Base-by-base conservation (phyloP, 2,113 vertebrate species). In the Syrmaticus mikado region DNA sequence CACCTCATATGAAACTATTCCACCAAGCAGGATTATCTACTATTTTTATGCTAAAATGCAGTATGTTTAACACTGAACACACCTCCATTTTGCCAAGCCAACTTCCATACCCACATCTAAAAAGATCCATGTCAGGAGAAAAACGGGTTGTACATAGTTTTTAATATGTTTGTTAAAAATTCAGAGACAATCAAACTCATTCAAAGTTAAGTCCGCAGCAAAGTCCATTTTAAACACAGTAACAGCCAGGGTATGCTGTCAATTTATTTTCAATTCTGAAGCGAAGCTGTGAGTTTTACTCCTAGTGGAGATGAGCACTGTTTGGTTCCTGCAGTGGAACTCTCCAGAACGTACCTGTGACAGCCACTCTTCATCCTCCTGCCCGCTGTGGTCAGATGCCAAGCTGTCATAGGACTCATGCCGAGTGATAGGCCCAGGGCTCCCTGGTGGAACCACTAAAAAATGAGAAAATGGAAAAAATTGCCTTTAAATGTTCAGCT, bases 331-430 rank as follows among this genome's bases (percentile, higher is more conserved):
- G 57, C 22, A 2, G 28, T 28, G 41, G 25, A 20, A 17, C 0
- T 0, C 24, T 34, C n/a, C 10, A 28, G 4, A 2, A 8, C 72
- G 30, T 96, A 99, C 99, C 99, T 99, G 99, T n/a, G 99, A 99
- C 24, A 99, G 98, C 99, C 99, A 99, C 96, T 99, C 99, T 92
- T 99, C 99, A 36, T 99, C 99, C 85, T 99, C 99, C 68, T 98
- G 99, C 43, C 98, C 98, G 9, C 99, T 99, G 94, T 99, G 99
- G 97, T 99, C 99, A 0, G 99, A 99, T 0, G 98, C 98, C 92
- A 99, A 96, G 94, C 99, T 99, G 98, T 99, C 99, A 8, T 98
- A 99, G 0, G 99, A 99, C 94, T 99, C 99, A 1, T 99, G 99
- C 1, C 98, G 98, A 55, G 98, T 99, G 95, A 99, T 99, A 8